Conservation (phyloP, 30 jellyfish, hydroid and myxozoan genomes). For the Hydractinia symbiolongicarpus region DNA sequence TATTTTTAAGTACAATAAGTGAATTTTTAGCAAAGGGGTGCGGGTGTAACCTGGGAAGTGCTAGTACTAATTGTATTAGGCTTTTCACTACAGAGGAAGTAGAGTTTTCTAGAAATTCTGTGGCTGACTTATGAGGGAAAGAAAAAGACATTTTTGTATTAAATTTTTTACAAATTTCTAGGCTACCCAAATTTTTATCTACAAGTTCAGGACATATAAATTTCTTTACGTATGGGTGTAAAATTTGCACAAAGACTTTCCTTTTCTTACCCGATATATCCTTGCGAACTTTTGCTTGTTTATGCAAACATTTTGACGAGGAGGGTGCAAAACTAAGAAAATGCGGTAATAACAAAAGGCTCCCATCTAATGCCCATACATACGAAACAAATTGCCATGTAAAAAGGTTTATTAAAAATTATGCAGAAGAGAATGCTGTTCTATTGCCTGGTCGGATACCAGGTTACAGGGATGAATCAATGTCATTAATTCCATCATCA, state of each 20-base stretch:
- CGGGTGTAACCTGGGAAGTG: too few relatives aligned
- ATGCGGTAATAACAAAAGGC: background rate
- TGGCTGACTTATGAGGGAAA: too few relatives aligned
- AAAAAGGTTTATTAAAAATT: background rate
- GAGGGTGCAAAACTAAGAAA: background rate
- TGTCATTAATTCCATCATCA: background rate
- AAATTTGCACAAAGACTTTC: background rate
- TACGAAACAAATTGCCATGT: background rate
- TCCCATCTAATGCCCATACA: background rate
- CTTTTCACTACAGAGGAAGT: too few relatives aligned
- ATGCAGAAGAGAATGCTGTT: background rate
- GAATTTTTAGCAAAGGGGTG: too few relatives aligned
- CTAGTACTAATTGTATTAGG: too few relatives aligned
- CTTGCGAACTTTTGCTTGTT: background rate
- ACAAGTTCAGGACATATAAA: too few relatives aligned
- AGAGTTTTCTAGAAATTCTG: too few relatives aligned
- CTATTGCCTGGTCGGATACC: constrained; percentile 30
- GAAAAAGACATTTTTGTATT: too few relatives aligned
- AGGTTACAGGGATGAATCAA: background rate
- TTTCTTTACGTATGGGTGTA: too few relatives aligned
- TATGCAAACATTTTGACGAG: background rate
- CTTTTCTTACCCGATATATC: background rate
- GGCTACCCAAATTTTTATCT: too few relatives aligned
- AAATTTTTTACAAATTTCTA: too few relatives aligned
- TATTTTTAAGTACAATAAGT: too few relatives aligned